phyloP scores from a whole-genome alignment of 2,113 vertebrate species.

The Otolemur garnettii region DNA sequence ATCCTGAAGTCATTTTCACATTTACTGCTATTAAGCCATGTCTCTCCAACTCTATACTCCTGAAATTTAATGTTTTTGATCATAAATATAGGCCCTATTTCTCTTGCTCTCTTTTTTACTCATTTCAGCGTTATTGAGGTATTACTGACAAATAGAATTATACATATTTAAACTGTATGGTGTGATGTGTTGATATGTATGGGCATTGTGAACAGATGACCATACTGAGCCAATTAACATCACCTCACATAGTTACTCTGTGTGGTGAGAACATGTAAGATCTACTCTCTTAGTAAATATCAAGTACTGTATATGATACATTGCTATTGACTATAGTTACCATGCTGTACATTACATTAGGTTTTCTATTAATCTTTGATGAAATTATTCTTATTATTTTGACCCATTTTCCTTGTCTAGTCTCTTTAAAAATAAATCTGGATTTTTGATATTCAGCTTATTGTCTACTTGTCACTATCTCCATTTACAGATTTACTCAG shows the following conservation, averaged over 20 bases:
- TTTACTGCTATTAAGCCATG: neutral
- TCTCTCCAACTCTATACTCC: neutral
- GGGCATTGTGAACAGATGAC: neutral
- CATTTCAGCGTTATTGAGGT: neutral
- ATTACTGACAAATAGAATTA: neutral
- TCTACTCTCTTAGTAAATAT: neutral
- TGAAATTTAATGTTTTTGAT: slow-evolving; percentile 35
- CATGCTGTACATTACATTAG: neutral
- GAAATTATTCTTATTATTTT: neutral
- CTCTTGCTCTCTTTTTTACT: neutral
- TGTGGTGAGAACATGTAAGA: neutral
- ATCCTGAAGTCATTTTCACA: neutral
- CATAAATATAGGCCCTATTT: neutral
- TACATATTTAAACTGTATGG: neutral
- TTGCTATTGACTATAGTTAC: neutral
- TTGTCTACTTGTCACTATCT: neutral
- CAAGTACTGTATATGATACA: neutral
- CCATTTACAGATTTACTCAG: neutral
- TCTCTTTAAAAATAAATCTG: slow-evolving; percentile 18
- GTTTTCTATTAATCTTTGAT: neutral
- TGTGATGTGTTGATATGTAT: neutral
- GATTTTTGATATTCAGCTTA: neutral
- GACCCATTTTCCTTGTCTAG: neutral
- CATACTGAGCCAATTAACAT: neutral
- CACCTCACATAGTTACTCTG: neutral